Percentiles rank a stretch among this genome's conserved stretches.
phyloP scores from a whole-genome alignment of 2,113 vertebrate genomes.

The Nymphicus hollandicus region DNA sequence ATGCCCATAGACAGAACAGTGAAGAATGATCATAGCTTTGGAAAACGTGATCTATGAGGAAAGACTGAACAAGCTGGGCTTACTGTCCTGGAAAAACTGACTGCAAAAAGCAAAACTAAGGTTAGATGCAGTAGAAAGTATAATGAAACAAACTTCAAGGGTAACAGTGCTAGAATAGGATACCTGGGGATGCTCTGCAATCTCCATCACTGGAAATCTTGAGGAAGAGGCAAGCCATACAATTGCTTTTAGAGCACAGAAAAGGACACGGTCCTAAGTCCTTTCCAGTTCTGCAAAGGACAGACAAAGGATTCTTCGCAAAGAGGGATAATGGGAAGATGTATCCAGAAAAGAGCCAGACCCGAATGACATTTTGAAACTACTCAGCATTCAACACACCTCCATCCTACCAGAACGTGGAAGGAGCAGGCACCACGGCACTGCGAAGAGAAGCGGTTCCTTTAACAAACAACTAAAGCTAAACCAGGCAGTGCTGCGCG shows the following conservation, averaged over 20 bases:
- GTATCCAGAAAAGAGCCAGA: neutral
- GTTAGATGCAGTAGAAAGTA: neutral
- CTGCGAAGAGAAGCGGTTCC: neutral
- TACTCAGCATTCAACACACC: neutral
- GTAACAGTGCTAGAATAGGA: neutral
- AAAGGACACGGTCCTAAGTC: neutral
- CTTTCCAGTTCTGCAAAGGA: neutral
- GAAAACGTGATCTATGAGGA: neutral
- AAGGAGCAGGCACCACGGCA: neutral
- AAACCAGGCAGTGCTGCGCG: neutral
- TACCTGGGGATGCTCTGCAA: neutral
- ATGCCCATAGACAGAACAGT: neutral
- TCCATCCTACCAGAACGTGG: neutral
- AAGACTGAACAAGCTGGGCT: neutral
- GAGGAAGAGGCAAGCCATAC: neutral
- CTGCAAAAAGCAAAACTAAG: neutral
- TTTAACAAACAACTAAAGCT: neutral
- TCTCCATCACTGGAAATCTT: neutral
- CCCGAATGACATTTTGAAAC: neutral
- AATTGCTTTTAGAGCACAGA: neutral
- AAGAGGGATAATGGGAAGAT: neutral
- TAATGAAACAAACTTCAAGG: neutral
- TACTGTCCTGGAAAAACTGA: neutral
- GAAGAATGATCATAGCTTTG: neutral
- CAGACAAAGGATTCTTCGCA: neutral